Base-by-base conservation (phyloP, 2,113 vertebrate genomes). In the Oreotrochilus melanogaster region DNA sequence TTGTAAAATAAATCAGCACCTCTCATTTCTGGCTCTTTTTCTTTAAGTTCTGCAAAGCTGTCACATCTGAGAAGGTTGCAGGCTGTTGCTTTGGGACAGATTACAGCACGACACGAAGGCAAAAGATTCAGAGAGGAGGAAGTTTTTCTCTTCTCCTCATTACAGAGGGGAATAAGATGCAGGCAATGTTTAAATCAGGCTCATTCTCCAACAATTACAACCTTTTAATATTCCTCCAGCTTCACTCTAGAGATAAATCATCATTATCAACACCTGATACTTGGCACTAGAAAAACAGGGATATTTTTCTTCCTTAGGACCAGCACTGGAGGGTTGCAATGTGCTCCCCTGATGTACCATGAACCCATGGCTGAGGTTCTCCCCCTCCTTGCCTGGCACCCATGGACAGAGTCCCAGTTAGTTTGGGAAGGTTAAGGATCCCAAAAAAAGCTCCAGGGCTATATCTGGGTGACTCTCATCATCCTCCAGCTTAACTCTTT, bases 361-460 rank as follows among this genome's bases (percentile, higher is more conserved):
- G 25, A 3, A 2, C 7, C 4, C 14, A 4, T 0, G 0, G 0
- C 4, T 1, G 28, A 2, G 7, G 72, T 23, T 42, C 62, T n/a
- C 14, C 42, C 13, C 47, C 60, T 54, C 30, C 1, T 39, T 39
- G 39, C n/a, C 19, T 7, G 0, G 4, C 24, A 5, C 2, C 1
- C 0, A 12, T 2, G 12, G 6, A 15, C 27, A 28, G 45, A 15
- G 17, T 9, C 33, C 61, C 14, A 2, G 53, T 23, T 11, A 0
- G 1, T 11, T 48, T 43, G 3, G 4, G 66, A 18, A 23, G 51
- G 25, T 45, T 22, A 48, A 4, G 67, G 27, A 74, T 19, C 43
- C 12, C 39, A 10, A 12, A 13, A 13, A 39, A 39, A 39, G 39
- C 39, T 39, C 39, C 39, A 39, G 39, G 39, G 39, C 39, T 11